Conservation (phyloP, 2,888 invertebrate genomes). For the Melinaea marsaeus region DNA sequence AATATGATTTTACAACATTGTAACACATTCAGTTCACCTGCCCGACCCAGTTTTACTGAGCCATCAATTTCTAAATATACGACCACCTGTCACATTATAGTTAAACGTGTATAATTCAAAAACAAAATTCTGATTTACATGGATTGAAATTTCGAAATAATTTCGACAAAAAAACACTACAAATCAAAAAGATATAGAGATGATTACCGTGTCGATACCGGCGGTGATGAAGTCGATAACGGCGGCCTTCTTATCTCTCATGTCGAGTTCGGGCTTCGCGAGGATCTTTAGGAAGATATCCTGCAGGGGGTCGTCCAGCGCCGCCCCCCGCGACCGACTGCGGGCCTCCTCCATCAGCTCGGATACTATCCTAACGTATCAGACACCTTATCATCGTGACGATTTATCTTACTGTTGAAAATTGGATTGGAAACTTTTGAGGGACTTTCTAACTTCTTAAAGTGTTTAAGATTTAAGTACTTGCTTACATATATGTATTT, state of each 20-base stretch:
- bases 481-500: no score
- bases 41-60: no score
- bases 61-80: no score
- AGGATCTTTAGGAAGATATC: slow-evolving; percentile 87
- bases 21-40: no score
- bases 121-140: background rate
- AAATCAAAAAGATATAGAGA: slow-evolving; percentile 7
- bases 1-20: no score
- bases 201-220: slow-evolving; percentile 88
- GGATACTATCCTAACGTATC: slow-evolving; percentile 81
- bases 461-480: no score
- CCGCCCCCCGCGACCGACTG: slow-evolving; percentile 76
- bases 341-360: slow-evolving; percentile 85
- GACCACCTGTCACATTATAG: no score
- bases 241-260: slow-evolving; percentile 89
- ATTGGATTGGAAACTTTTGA: background rate
- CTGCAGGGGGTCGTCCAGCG: slow-evolving; percentile 78
- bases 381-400: slow-evolving; percentile 19
- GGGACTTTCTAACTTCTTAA: no score
- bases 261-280: slow-evolving; percentile 83
- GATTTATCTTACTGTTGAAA: slow-evolving; percentile 13
- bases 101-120: no score
- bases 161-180: no score
- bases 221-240: slow-evolving; percentile 92
- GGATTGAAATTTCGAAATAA: background rate